A percentile compares a stretch with the other conserved stretches of the same genome.
Conservation (phyloP, 2,888 invertebrate species). For the Himalopsyche japonica region DNA sequence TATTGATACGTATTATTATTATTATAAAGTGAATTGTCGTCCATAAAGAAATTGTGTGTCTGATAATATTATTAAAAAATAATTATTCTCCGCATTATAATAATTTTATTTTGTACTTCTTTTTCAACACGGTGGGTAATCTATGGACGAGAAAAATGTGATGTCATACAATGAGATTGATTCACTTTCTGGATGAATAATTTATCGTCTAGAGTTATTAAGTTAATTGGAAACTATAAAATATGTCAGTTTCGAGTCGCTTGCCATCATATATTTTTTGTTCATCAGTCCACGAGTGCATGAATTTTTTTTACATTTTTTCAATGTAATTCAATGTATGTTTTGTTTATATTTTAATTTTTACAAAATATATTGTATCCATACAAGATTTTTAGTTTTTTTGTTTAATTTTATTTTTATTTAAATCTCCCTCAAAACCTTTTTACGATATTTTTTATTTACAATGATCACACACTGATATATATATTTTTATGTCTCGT, state of each 20-base stretch:
- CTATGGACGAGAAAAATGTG: not conserved
- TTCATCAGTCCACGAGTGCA: not conserved
- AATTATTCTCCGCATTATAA: not conserved
- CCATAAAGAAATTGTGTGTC: not conserved
- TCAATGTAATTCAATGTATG: conserved; percentile 20
- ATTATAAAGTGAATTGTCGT: not conserved
- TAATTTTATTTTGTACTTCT: not conserved
- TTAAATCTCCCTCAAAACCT: not conserved
- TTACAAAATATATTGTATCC: conserved; percentile 28
- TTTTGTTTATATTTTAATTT: conserved; percentile 30
- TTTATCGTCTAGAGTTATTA: too few relatives aligned
- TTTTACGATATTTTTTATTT: too few relatives aligned
- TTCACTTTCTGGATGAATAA: not conserved
- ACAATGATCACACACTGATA: too few relatives aligned
- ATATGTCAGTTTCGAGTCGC: not conserved
- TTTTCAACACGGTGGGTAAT: not conserved
- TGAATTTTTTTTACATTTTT: conserved; percentile 15
- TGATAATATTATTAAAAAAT: not conserved
- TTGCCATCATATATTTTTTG: not conserved
- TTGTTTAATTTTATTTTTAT: conserved; percentile 15
- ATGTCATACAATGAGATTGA: not conserved
- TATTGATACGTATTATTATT: too few relatives aligned
- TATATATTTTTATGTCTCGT: too few relatives aligned
- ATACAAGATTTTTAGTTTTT: conserved; percentile 15
- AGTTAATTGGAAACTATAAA: too few relatives aligned